Evolutionary conservation across 1,140 invertebrate genomes (phyloP).

Genomic region (Drosophila watanabei): DNA sequence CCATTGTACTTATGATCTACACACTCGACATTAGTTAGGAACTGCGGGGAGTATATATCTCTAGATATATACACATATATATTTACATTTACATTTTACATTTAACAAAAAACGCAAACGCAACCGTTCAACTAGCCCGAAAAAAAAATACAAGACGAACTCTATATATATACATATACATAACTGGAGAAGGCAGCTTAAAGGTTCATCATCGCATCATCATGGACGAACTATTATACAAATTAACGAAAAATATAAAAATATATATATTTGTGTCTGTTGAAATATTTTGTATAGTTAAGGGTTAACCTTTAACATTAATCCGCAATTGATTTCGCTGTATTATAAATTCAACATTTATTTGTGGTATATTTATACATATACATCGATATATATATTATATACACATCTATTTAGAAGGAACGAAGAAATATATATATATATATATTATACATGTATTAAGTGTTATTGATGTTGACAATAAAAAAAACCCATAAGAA

Average conservation of each 20-base stretch:
- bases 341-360: constrained; percentile 59
- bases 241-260: constrained; percentile 26
- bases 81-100: constrained; percentile 19
- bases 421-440: constrained; percentile 37
- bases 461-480: constrained; percentile 80
- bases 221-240: constrained; percentile 43
- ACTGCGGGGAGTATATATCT: constrained; percentile 11
- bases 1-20: constrained; percentile 57
- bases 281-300: constrained; percentile 39
- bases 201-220: constrained; percentile 44
- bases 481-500: constrained; percentile 61
- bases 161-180: constrained; percentile 48
- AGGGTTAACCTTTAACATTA: background rate
- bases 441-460: constrained; percentile 60
- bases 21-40: constrained; percentile 28
- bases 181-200: constrained; percentile 37
- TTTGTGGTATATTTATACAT: constrained; percentile 67
- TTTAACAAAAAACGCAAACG: constrained; percentile 52
- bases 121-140: constrained; percentile 70
- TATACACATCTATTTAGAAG: constrained; percentile 45
- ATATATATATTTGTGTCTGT: constrained; percentile 51
- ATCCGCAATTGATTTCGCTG: constrained; percentile 26
- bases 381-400: constrained; percentile 54
- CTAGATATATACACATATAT: constrained; percentile 14
- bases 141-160: background rate